A percentile compares a stretch with the other conserved stretches of the same genome.
phyloP scores from a whole-genome alignment of 2,797 vertebrate genomes.

The Crenichthys baileyi region DNA sequence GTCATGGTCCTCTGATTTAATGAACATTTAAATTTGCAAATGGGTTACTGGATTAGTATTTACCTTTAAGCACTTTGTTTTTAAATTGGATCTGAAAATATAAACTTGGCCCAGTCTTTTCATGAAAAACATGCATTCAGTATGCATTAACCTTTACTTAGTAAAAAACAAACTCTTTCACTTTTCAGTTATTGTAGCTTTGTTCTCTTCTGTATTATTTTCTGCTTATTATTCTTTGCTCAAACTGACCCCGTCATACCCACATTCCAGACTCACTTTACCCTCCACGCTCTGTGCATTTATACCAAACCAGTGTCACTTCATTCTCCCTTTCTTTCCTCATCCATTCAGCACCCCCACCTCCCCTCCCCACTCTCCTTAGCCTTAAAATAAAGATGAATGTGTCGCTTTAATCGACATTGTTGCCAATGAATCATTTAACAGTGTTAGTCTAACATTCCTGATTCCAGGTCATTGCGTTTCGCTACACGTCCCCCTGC shows the following conservation, averaged over 20 bases:
- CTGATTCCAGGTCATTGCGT: constrained; percentile 74
- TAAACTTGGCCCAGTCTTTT: not conserved
- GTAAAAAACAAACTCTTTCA: not conserved
- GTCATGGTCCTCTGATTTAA: not conserved
- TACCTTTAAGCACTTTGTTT: not conserved
- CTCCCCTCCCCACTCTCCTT: constrained; percentile 10
- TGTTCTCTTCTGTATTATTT: constrained; percentile 19
- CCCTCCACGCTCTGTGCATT: constrained; percentile 6
- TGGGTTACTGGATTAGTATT: not conserved
- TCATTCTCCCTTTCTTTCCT: not conserved
- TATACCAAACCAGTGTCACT: not conserved
- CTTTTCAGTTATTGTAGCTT: not conserved
- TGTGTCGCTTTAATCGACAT: constrained; percentile 72
- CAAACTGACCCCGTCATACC: constrained; percentile 7
- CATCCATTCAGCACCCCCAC: constrained; percentile 2
- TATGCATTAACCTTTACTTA: no score
- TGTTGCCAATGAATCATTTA: constrained; percentile 77
- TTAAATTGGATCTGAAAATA: not conserved
- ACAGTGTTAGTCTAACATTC: constrained; percentile 75
- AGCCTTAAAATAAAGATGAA: constrained; percentile 73
- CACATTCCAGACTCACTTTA: not conserved
- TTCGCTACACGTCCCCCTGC: constrained; percentile 56
- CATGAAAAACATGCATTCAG: not conserved
- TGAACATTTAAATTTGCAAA: not conserved
- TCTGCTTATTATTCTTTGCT: constrained; percentile 4